Evolutionary conservation across 2,888 invertebrate species (phyloP).

Genomic region (Diabrotica balteata): DNA sequence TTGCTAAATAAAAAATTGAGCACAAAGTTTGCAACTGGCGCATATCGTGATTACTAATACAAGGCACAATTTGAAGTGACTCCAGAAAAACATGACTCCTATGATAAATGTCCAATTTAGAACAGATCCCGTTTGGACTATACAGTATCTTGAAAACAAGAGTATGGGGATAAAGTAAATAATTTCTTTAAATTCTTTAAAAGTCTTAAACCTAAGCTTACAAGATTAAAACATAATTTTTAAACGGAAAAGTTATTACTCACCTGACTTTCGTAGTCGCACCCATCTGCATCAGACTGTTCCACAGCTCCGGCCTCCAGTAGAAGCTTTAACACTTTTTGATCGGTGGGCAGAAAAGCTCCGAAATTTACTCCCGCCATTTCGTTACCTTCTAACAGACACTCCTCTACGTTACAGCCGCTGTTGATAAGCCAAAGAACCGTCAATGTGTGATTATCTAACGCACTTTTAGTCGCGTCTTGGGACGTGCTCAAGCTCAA

Average conservation of each 20-base stretch:
- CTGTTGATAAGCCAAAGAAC: constrained; percentile 79
- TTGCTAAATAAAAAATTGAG: too few relatives aligned
- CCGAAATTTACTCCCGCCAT: constrained; percentile 63
- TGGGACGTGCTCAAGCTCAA: constrained; percentile 14
- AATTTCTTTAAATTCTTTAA: too few relatives aligned
- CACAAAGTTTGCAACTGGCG: too few relatives aligned
- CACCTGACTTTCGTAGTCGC: constrained; percentile 60
- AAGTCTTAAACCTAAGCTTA: too few relatives aligned
- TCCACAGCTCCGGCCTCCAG: constrained; percentile 77
- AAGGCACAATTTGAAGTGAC: too few relatives aligned
- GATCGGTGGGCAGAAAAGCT: constrained; percentile 72
- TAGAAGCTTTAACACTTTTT: constrained; percentile 73
- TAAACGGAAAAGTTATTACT: constrained; percentile 21
- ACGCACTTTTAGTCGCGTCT: constrained; percentile 27
- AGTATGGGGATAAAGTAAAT: too few relatives aligned
- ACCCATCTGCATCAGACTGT: constrained; percentile 60
- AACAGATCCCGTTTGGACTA: too few relatives aligned
- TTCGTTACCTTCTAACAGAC: constrained; percentile 61
- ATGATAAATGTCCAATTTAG: too few relatives aligned
- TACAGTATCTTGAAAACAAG: too few relatives aligned
- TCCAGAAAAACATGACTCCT: too few relatives aligned
- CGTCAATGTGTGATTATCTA: constrained; percentile 73
- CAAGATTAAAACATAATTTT: too few relatives aligned
- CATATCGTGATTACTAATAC: too few relatives aligned
- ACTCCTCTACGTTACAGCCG: constrained; percentile 69